Evolutionary conservation across 1,140 invertebrate genomes (phyloP), one percentile per base, ranked within the genome.

Genomic region (Panonychus citri): DNA sequence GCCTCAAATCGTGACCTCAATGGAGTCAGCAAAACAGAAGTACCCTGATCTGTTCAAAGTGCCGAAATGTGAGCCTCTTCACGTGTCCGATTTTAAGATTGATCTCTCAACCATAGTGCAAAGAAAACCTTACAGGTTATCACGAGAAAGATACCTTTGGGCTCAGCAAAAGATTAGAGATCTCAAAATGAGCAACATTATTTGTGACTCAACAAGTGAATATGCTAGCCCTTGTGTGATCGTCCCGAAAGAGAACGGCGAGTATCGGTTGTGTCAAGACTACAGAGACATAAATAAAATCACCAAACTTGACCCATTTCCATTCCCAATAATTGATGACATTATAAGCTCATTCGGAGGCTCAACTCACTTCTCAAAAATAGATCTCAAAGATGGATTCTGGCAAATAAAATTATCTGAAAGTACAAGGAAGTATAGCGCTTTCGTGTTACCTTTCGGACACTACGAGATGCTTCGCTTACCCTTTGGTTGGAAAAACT

Each of bases 251-350:
- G 30, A 53, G 27, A 53, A 53, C 26, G 51, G 51, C 26, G 30
- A 53, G 7, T 53, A 8, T 13, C 25, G 26, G 12, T 12, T 30
- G 7, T 53, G 51, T 34, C 10, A 27, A 5, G 53, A 59, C 37
- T 59, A 43, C 27, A 19, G 30, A 3, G 15, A 7, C 19, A 15
- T 59, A 13, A 59, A 59, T 27, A 43, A 34, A n/a, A 17, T 50
- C 3, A 59, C 56, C 27, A 12, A 48, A 51, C 3, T 3, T 25
- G 46, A 58, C 37, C 40, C 15, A n/a, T 57, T 50, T 30, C 48
- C 25, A 8, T 13, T 57, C 19, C 55, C 37, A 57, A n/a, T 27
- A 28, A 53, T 53, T 28, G 51, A 53, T 34, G 51, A 53, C 19
- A 53, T 53, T 21, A 53, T 53, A 10, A 53, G 26, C 17, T 17